phyloP scores from a whole-genome alignment of 37 sponge, comb jelly and placozoan genomes.

The Diacarnus erythraeanus region DNA sequence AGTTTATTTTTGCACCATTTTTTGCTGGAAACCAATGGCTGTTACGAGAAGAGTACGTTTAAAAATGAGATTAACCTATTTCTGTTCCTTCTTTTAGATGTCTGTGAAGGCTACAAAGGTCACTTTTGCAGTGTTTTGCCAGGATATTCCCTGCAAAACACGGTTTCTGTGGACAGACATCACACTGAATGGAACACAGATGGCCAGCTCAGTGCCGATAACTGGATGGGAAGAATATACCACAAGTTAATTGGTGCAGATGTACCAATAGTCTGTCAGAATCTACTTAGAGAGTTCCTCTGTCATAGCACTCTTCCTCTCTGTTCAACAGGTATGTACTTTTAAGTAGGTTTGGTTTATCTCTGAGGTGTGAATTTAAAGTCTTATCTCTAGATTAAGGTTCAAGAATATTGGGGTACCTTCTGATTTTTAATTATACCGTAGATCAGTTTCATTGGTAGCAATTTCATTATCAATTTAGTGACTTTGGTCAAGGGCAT shows the following conservation, averaged over 20 bases:
- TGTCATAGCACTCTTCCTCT: conserved; percentile 9
- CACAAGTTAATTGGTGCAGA: background rate
- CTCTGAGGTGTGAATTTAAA: background rate
- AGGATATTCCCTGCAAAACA: background rate
- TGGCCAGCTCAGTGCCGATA: background rate
- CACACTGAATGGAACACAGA: background rate
- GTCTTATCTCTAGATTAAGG: background rate
- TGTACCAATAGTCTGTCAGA: background rate
- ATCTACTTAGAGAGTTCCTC: background rate
- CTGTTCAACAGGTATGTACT: background rate
- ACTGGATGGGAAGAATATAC: background rate
- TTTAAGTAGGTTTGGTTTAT: background rate
- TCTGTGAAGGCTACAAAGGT: conserved; percentile 5
- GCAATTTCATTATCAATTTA: too few relatives aligned
- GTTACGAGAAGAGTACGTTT: too few relatives aligned
- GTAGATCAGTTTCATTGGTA: too few relatives aligned
- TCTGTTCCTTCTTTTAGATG: background rate
- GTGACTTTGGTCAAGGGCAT: too few relatives aligned
- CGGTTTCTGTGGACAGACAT: background rate
- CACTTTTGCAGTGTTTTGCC: conserved; percentile 2
- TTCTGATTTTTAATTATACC: background rate
- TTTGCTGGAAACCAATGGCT: too few relatives aligned
- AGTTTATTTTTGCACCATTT: too few relatives aligned
- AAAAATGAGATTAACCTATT: too few relatives aligned
- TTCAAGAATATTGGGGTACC: too few relatives aligned